A percentile compares a stretch with the other conserved stretches of the same genome.
These are phyloP conservation scores for Dryobotodes eremita DNA, from an alignment of 2,888 invertebrate genomes.

Conservation along the genomic window DNA sequence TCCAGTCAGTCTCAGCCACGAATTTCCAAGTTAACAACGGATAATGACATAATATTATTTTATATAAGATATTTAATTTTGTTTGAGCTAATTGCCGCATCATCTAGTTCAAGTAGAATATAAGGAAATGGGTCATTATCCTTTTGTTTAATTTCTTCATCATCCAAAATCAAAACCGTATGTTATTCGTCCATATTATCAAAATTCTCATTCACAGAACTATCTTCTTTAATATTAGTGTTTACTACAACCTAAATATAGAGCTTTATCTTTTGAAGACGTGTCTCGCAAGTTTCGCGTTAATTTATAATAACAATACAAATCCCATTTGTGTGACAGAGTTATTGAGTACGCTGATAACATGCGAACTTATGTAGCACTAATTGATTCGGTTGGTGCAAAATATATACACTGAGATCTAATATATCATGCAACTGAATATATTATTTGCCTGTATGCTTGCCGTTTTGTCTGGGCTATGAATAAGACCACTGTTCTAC, in stretches of 20 bases:
- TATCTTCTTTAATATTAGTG: conserved; percentile 39
- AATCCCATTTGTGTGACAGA: conserved; percentile 62
- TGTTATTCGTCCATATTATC: not conserved
- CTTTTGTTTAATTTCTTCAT: not conserved
- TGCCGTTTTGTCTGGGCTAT: conserved; percentile 34
- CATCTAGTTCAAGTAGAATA: not conserved
- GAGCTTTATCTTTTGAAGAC: conserved; percentile 52
- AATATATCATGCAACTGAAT: conserved; percentile 19
- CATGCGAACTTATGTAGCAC: conserved; percentile 39
- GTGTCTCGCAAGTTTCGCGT: conserved; percentile 36
- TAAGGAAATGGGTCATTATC: not conserved
- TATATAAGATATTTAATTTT: not conserved
- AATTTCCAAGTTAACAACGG: not conserved
- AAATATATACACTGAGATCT: conserved; percentile 14
- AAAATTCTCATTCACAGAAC: conserved; percentile 53
- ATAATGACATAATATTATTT: not conserved
- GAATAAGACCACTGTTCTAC: conserved; percentile 38
- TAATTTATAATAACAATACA: conserved; percentile 57
- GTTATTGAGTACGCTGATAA: conserved; percentile 59
- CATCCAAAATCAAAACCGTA: not conserved
- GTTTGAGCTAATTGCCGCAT: not conserved
- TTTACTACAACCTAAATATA: conserved; percentile 66
- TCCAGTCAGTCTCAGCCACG: not conserved
- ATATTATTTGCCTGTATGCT: conserved; percentile 21
- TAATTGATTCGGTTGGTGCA: conserved; percentile 59